Evolutionary conservation across 2,888 invertebrate species (phyloP).

Genomic region (Invenusta paracnida): DNA sequence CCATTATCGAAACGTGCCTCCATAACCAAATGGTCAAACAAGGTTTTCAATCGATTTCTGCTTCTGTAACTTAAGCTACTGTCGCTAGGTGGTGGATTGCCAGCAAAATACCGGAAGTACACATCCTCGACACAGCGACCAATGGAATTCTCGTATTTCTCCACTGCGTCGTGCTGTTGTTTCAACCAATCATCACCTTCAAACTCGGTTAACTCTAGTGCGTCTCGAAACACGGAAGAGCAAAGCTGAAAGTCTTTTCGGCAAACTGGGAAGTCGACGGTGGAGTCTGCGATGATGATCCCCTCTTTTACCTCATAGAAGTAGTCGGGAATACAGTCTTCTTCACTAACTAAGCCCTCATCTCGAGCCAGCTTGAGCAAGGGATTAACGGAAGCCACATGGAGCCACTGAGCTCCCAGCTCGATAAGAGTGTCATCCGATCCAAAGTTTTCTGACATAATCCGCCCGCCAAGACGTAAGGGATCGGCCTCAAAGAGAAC

Average conservation of each 20-base stretch:
- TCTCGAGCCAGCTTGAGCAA: neutral
- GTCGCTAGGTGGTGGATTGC: neutral
- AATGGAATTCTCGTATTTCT: neutral
- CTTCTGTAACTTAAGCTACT: neutral
- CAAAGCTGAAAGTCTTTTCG: neutral
- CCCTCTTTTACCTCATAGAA: neutral
- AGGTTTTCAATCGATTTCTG: neutral
- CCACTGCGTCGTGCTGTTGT: neutral
- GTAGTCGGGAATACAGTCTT: neutral
- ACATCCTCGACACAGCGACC: neutral
- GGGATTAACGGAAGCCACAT: neutral
- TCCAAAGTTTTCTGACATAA: neutral
- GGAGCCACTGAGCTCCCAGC: slow-evolving; percentile 4
- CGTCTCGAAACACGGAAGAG: neutral
- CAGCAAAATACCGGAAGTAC: neutral
- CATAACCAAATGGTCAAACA: neutral
- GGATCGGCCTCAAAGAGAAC: neutral
- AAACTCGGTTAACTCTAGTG: neutral
- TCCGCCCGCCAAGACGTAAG: neutral
- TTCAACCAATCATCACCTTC: neutral
- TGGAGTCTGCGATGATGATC: neutral
- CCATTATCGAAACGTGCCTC: slow-evolving; percentile 18
- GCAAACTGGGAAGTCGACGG: too few species aligned
- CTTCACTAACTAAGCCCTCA: neutral
- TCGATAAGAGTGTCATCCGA: neutral